A percentile compares a stretch with the other conserved stretches of the same genome.
These are phyloP conservation scores for Monochamus saltuarius DNA, from an alignment of 1,140 invertebrate genomes.

Conservation along the genomic window DNA sequence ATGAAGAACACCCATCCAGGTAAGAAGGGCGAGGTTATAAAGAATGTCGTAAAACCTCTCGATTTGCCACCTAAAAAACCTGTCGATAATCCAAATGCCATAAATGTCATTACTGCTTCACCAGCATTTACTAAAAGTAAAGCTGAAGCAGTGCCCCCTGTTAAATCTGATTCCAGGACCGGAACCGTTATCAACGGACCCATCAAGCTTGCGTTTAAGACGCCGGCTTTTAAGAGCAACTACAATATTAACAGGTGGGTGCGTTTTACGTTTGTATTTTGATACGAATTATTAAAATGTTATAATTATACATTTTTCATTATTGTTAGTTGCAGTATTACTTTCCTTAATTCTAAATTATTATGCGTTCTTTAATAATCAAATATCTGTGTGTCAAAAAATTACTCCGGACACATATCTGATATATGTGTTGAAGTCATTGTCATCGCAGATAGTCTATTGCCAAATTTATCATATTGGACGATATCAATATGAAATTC, in stretches of 20 bases:
- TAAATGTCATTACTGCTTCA: constrained; percentile 48
- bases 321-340: background rate
- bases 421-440: too few relatives aligned
- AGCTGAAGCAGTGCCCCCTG: constrained; percentile 18
- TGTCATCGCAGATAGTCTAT: too few relatives aligned
- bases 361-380: too few relatives aligned
- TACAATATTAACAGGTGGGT: constrained; percentile 48
- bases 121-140: constrained; percentile 26
- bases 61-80: constrained; percentile 19
- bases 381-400: too few relatives aligned
- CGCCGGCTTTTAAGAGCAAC: constrained; percentile 46
- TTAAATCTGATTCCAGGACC: constrained; percentile 35
- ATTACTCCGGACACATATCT: too few relatives aligned
- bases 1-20: constrained; percentile 64
- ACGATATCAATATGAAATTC: too few relatives aligned
- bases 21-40: constrained; percentile 39
- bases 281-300: background rate
- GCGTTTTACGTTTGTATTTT: background rate
- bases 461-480: too few relatives aligned
- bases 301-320: too few relatives aligned
- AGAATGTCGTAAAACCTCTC: constrained; percentile 22
- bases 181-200: constrained; percentile 45
- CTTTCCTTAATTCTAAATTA: too few relatives aligned
- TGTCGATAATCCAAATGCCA: constrained; percentile 48
- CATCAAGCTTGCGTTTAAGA: constrained; percentile 50